Percentiles rank a stretch among this genome's conserved stretches.
Conservation (phyloP, 1,140 invertebrate genomes). For the Apis florea region DNA sequence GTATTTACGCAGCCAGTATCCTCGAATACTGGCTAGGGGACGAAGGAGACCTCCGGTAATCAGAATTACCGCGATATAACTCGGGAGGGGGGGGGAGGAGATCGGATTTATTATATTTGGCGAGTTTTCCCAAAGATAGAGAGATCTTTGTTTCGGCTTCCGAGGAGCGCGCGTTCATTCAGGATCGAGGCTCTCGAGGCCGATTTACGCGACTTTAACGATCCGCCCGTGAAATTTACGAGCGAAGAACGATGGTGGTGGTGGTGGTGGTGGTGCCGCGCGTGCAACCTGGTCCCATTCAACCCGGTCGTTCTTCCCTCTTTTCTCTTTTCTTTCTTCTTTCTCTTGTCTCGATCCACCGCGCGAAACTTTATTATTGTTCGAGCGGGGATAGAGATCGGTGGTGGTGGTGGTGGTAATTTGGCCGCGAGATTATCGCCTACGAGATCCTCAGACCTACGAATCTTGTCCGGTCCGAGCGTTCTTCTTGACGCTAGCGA, state of each 20-base stretch:
- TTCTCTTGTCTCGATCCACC: no score
- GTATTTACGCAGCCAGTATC: not conserved
- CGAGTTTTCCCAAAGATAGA: no score
- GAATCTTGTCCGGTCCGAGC: constrained; percentile 31
- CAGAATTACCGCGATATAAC: constrained; percentile 34
- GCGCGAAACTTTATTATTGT: no score
- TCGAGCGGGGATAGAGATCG: not conserved
- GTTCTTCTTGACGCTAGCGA: constrained; percentile 53
- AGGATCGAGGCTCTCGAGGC: constrained; percentile 58
- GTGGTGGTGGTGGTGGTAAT: constrained; percentile 7
- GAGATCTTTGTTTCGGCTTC: constrained; percentile 2
- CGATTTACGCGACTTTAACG: constrained; percentile 74
- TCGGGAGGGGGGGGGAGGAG: no score
- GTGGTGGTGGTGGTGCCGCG: constrained; percentile 25
- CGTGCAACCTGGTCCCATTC: constrained; percentile 59
- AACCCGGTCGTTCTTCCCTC: no score
- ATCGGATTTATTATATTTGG: no score
- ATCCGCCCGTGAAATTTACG: constrained; percentile 68
- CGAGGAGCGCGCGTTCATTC: constrained; percentile 26
- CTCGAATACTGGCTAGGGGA: constrained; percentile 2
- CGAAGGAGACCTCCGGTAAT: constrained; percentile 36
- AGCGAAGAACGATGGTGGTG: constrained; percentile 38
- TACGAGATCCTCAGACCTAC: constrained; percentile 20
- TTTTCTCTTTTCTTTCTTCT: no score
- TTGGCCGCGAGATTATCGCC: constrained; percentile 41